Base-by-base conservation (phyloP, 2,888 invertebrate species). In the Chymomyza amoena region DNA sequence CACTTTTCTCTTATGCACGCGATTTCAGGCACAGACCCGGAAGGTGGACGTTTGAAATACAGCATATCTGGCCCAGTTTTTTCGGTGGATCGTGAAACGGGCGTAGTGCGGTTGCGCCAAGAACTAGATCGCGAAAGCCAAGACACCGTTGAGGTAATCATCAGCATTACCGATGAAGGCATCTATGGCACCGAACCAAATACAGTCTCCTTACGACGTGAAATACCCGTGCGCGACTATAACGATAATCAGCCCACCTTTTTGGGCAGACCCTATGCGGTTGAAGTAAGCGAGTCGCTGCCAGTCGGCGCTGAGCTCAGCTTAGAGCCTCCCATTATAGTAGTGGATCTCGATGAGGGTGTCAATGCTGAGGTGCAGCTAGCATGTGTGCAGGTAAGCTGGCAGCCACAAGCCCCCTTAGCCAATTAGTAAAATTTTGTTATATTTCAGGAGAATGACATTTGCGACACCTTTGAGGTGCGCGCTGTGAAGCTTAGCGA, bases 51-150 rank as follows among this genome's bases (percentile, higher is more conserved):
- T 32, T 92, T 96, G 4, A 93, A 94, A 73, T 96, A 96, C 89
- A 96, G 96, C 60, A 96, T 96, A 92, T 96, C 95, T 56, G 96
- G 96, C 0, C 96, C 96, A 89, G 94, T 95, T 87, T 95, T 96
- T 88, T 94, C 94, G 13, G 96, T 96, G n/a, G 95, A 96, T 86
- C 92, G 95, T 6, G 93, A 93, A 65, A 95, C 95, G 0, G 96
- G 96, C 0, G 95, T 96, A 54, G 95, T 96, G 3, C 94, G 95
- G 0, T 92, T 96, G 32, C 94, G 95, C 2, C 94, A 94, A 89
- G 92, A 93, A 39, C 90, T 96, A 66, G 96, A 96, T 89, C 93
- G 96, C 64, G 96, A 96, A 88, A 92, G 93, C 32, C 94, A 95
- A 88, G 93, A 94, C 68, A 91, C 94, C 3, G 91, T 96, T 64